Conservation (phyloP, 2,888 invertebrate species). For the Furcula furcula region DNA sequence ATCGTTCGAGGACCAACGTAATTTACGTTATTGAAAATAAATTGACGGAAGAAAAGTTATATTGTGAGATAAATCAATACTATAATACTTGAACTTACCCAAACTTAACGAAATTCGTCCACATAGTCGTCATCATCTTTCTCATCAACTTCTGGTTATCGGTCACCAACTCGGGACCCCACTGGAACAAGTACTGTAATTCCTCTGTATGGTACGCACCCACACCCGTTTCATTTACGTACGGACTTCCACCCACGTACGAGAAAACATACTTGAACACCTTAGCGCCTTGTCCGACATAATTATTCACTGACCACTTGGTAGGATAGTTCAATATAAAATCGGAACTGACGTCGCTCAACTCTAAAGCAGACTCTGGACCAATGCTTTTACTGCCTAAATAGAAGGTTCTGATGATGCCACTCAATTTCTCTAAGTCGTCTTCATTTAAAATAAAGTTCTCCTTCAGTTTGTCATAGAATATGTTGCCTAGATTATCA, state of each 20-base stretch:
- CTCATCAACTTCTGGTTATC: slow-evolving; percentile 41
- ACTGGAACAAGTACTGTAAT: slow-evolving; percentile 36
- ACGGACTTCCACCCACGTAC: slow-evolving; percentile 36
- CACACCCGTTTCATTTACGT: slow-evolving; percentile 31
- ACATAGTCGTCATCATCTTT: slow-evolving; percentile 41
- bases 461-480: slow-evolving; percentile 10
- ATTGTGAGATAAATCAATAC: background rate
- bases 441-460: slow-evolving; percentile 7
- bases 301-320: slow-evolving; percentile 39
- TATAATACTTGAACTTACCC: slow-evolving; percentile 32
- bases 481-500: slow-evolving; percentile 11
- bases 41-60: no score
- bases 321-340: slow-evolving; percentile 35
- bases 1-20: no score
- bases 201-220: slow-evolving; percentile 45
- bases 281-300: slow-evolving; percentile 29
- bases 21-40: no score
- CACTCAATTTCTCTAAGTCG: slow-evolving; percentile 23
- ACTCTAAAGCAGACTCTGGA: slow-evolving; percentile 31
- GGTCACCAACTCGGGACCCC: slow-evolving; percentile 13
- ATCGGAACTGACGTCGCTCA: slow-evolving; percentile 42
- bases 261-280: slow-evolving; percentile 46
- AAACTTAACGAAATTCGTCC: slow-evolving; percentile 53
- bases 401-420: slow-evolving; percentile 32
- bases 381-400: slow-evolving; percentile 33